Evolutionary conservation across 2,113 vertebrate genomes (phyloP), one percentile per base, ranked within the genome.

Genomic region (Saiga tatarica): DNA sequence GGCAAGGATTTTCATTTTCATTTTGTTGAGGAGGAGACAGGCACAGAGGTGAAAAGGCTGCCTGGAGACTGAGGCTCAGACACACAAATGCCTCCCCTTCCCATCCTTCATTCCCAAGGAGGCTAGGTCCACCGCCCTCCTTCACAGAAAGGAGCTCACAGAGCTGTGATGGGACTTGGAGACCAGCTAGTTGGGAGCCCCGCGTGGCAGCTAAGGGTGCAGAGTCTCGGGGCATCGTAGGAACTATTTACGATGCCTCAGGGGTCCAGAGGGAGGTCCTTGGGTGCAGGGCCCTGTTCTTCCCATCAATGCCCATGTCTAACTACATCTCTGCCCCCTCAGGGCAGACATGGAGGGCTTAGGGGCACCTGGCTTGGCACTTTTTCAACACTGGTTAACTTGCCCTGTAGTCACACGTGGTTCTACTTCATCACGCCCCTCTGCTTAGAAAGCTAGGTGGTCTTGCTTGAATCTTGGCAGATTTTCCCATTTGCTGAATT

Each of bases 161-260:
- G 67, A 79, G 42, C 19, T 7, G 60, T 4, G 5, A 13, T 4
- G 52, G 10, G 14, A 6, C 30, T 23, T 47, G 14, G 47, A 36
- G 78, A 6, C 23, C 19, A 13, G 50, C 3, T 2, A 14, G n/a
- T 19, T 11, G 19, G 30, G 36, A 62, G 55, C 12, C 30, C 42
- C 1, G 0, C 0, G 0, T 21, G 12, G 10, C 1, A 0, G 26
- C 25, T 3, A 2, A 39, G n/a, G 57, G n/a, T 21, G 10, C 94
- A 28, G 42, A 50, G 33, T n/a, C 74, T 71, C 45, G 1, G 30
- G 81, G 62, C n/a, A 3, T 6, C 2, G 9, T 2, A 3, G 3
- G 21, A 50, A 10, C n/a, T 19, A 11, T 16, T 79, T 10, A 1
- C 6, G 50, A n/a, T 8, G 21, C 45, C 10, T 7, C 4, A 14